phyloP scores from a whole-genome alignment of 1,140 invertebrate genomes.

The Drosophila baimaii region DNA sequence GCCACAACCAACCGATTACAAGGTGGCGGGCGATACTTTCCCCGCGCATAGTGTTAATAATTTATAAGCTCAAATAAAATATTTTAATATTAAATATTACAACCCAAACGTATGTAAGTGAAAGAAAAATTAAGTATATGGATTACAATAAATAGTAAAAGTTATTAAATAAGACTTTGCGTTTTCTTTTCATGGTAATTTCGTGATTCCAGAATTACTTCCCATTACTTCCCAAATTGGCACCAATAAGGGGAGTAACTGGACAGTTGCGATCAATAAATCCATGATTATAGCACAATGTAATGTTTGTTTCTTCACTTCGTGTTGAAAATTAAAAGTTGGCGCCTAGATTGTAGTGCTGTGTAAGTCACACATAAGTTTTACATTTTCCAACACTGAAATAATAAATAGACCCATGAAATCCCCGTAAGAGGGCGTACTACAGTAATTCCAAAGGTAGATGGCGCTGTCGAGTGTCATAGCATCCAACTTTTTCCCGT shows the following conservation, averaged over 20 bases:
- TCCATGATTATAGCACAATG: too few species aligned
- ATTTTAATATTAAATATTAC: conserved; percentile 74
- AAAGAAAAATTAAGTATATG: conserved; percentile 54
- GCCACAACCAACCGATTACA: conserved; percentile 28
- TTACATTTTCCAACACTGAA: neutral
- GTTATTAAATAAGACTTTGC: conserved; percentile 73
- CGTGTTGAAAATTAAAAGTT: neutral
- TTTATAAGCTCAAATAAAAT: conserved; percentile 77
- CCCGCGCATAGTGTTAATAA: conserved; percentile 76
- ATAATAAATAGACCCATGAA: neutral
- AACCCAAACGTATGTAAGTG: conserved; percentile 47
- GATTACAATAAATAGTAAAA: conserved; percentile 79
- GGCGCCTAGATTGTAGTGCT: neutral
- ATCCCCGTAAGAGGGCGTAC: neutral
- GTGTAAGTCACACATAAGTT: neutral
- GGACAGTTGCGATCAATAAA: too few species aligned
- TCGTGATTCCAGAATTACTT: too few species aligned
- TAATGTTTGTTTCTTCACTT: too few species aligned
- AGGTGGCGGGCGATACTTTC: conserved; percentile 50
- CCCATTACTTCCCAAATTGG: conserved; percentile 8
- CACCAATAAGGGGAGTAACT: too few species aligned
- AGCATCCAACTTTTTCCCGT: neutral
- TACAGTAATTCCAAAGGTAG: neutral
- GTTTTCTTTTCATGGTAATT: too few species aligned
- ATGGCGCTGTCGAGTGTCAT: neutral